Percentiles rank a stretch among this genome's conserved stretches.
phyloP scores from a whole-genome alignment of 1,140 invertebrate species.

The Octopus sinensis region DNA sequence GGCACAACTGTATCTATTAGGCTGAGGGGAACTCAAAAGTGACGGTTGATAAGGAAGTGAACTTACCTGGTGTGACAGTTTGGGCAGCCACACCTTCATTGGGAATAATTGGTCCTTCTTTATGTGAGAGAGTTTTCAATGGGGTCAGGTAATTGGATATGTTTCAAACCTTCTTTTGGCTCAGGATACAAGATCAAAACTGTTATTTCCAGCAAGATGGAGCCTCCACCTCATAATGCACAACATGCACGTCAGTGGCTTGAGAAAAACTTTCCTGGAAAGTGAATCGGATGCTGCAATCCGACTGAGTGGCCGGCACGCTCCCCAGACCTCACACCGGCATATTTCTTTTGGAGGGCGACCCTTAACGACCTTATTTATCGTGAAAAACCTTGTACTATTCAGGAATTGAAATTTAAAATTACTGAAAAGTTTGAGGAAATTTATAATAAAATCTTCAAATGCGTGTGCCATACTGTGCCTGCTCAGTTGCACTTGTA shows the following conservation, averaged over 20 bases:
- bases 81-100: too few species aligned
- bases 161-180: too few species aligned
- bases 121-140: too few species aligned
- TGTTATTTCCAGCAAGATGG: too few species aligned
- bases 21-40: too few species aligned
- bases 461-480: background rate
- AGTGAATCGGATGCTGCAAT: background rate
- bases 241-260: background rate
- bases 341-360: background rate
- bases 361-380: conserved; percentile 5
- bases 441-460: background rate
- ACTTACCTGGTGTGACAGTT: too few species aligned
- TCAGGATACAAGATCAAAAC: too few species aligned
- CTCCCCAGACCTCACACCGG: background rate
- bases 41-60: too few species aligned
- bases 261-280: background rate
- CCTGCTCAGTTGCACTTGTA: background rate
- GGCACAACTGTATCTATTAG: too few species aligned
- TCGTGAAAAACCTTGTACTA: conserved; percentile 7
- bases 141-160: too few species aligned
- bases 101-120: too few species aligned
- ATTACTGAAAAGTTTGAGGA: conserved; percentile 1
- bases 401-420: background rate
- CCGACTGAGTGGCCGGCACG: background rate
- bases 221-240: background rate